phyloP scores from a whole-genome alignment of 1,140 invertebrate species.

The Drosophila fuyamai region DNA sequence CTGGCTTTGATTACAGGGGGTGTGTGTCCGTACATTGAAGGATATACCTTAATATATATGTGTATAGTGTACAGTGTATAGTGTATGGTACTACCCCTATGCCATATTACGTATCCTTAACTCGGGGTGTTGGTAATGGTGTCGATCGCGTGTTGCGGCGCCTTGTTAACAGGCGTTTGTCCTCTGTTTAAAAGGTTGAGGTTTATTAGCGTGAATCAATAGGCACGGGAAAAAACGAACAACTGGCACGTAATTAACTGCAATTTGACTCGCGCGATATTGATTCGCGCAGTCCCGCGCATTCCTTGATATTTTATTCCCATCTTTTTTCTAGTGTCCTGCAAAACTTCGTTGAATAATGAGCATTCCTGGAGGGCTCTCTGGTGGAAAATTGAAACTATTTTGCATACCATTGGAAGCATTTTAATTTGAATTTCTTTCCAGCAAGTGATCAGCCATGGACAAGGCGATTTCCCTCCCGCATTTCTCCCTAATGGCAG shows the following conservation, averaged over 20 bases:
- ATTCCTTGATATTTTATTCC: constrained; percentile 22
- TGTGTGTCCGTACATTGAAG: constrained; percentile 8
- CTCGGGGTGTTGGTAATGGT: constrained; percentile 32
- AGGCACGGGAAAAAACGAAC: constrained; percentile 31
- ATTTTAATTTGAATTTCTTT: constrained; percentile 83
- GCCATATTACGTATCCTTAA: constrained; percentile 2
- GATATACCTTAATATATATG: not conserved
- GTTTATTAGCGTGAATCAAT: constrained; percentile 77
- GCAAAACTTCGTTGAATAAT: constrained; percentile 60
- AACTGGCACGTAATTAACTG: constrained; percentile 65
- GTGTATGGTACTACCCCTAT: constrained; percentile 19
- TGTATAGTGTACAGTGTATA: not conserved
- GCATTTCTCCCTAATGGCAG: constrained; percentile 63
- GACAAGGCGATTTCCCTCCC: constrained; percentile 10
- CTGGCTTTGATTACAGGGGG: constrained; percentile 64
- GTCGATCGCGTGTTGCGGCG: constrained; percentile 66
- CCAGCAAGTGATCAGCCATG: constrained; percentile 69
- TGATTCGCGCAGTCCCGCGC: constrained; percentile 44
- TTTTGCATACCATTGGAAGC: constrained; percentile 78
- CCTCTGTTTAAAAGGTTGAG: constrained; percentile 50
- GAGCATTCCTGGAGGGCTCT: constrained; percentile 65
- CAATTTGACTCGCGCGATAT: constrained; percentile 59
- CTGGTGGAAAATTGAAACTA: constrained; percentile 77
- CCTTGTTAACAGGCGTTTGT: constrained; percentile 75
- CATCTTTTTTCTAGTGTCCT: not conserved